Evolutionary conservation across 2,888 invertebrate genomes (phyloP), one percentile per base, ranked within the genome.

Genomic region (Neoscelio sp.): DNA sequence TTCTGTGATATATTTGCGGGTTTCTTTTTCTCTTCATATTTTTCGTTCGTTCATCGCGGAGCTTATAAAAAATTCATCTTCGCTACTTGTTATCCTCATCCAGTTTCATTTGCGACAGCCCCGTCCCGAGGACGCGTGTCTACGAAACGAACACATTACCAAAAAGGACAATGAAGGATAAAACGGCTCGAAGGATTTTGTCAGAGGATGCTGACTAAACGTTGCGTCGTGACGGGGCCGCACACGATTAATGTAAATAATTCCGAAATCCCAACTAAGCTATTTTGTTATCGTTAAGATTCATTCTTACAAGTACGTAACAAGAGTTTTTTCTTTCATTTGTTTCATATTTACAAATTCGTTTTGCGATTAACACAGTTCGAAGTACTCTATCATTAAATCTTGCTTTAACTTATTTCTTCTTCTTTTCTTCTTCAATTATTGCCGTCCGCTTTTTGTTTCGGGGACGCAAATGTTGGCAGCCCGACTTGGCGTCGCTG

Each of bases 261-360:
- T 84, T 84, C 83, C 84, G 81, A 82, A 80, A 79, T 82, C 77
- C 79, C 78, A 38, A 68, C 83, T 84, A 85, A 80, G 75, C 83
- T 85, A 80, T 74, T 23, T 52, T 38, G 52, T 75, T 60, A 83
- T 78, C 48, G 26, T 75, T 82, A 83, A 84, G 78, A 76, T 83
- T n/a, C 80, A 82, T 68, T 35, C 82, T 83, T 86, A 86, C 78
- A 85, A 83, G 80, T 84, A 83, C 78, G 60, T 83, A 85, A 85
- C 83, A 85, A 86, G 83, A 85, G 82, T 83, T 82, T n/a, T n/a
- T n/a, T 65, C 73, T 78, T 81, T 74, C 76, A 65, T 74, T 74
- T 71, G 75, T 79, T 81, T 77, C 74, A 58, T 81, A 80, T 80
- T 56, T 81, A 81, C 81, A 81, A 77, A 67, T 79, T 77, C 64